Evolutionary conservation across 1,140 invertebrate species (phyloP), one percentile per base, ranked within the genome.

Genomic region (Drosophila lacteicornis): DNA sequence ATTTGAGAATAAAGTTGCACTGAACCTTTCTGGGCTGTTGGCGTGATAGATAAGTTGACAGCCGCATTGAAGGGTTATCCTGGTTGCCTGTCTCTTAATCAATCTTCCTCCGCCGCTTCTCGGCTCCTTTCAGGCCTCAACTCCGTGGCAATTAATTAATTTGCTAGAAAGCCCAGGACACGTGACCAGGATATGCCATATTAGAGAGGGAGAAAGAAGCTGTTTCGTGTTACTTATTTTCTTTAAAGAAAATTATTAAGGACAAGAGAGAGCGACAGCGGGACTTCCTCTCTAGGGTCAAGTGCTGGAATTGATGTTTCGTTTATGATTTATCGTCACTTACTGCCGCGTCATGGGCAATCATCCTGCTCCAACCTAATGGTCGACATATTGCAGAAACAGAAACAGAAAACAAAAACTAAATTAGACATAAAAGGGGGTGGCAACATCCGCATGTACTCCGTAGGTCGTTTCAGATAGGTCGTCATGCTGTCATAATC

Each of bases 241-340:
- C 62, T 74, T 84, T 68, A 73, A 84, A 82, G 43, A 33, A 46
- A 46, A 36, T 51, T 33, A 45, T 53, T 36, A 53, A 38, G 49
- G n/a, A 55, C 19, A 36, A 6, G 13, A n/a, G 61, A 57, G 40
- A 25, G 15, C 45, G n/a, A 36, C 43, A 60, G 49, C 68, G 40
- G 68, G 69, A 57, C 40, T 47, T 73, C 53, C 69, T 50, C 70
- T 73, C 51, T 22, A 40, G 85, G 91, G 91, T 92, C 91, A 92
- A 92, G 91, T 92, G 79, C 88, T 92, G 91, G 85, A 92, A 84
- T 91, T 92, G 91, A 92, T 92, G 91, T 92, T 92, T 92, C 91
- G 85, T 79, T 92, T 87, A 92, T 92, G 91, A 92, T 92, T 92
- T 91, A 92, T 92, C 80, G 91, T 90, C 82, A 80, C 59, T 80